Evolutionary conservation across 2,797 vertebrate species (phyloP).

Genomic region (Microcaecilia unicolor): DNA sequence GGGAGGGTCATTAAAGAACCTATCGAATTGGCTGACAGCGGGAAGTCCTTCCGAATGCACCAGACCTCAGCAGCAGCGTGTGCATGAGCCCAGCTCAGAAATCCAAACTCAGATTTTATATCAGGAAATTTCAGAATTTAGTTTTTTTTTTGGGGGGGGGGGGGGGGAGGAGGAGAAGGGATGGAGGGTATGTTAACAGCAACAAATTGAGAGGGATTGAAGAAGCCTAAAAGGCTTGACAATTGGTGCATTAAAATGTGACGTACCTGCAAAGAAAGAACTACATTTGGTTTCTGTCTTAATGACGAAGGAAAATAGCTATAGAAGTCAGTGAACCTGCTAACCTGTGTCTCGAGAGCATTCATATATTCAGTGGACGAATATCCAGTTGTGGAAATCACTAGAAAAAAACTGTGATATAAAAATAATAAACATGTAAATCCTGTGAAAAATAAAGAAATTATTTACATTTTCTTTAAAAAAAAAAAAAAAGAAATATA

Average conservation of each 20-base stretch:
- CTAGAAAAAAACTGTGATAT: constrained; percentile 64
- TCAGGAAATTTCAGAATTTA: constrained; percentile 66
- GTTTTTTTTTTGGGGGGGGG: constrained; percentile 49
- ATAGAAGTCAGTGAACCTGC: constrained; percentile 57
- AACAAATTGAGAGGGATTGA: constrained; percentile 58
- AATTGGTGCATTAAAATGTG: constrained; percentile 69
- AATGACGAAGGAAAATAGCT: constrained; percentile 45
- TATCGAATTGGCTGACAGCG: constrained; percentile 40
- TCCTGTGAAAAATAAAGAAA: constrained; percentile 74
- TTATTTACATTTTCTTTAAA: constrained; percentile 82
- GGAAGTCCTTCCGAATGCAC: constrained; percentile 45
- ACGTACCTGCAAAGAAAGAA: constrained; percentile 62
- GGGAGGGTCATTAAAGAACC: constrained; percentile 47
- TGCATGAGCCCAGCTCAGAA: constrained; percentile 77
- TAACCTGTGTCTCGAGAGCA: constrained; percentile 66
- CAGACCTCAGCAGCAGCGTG: constrained; percentile 48
- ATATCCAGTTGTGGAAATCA: constrained; percentile 64
- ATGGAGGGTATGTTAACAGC: constrained; percentile 59
- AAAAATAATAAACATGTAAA: constrained; percentile 91
- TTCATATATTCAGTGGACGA: constrained; percentile 57
- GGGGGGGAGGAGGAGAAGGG: constrained; percentile 24
- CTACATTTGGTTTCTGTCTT: constrained; percentile 54
- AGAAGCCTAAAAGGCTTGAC: constrained; percentile 60
- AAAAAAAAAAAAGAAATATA: constrained; percentile 72
- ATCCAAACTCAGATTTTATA: constrained; percentile 78